Evolutionary conservation across 2,888 invertebrate species (phyloP), one percentile per base, ranked within the genome.

Genomic region (Drosophila nigritarsus): DNA sequence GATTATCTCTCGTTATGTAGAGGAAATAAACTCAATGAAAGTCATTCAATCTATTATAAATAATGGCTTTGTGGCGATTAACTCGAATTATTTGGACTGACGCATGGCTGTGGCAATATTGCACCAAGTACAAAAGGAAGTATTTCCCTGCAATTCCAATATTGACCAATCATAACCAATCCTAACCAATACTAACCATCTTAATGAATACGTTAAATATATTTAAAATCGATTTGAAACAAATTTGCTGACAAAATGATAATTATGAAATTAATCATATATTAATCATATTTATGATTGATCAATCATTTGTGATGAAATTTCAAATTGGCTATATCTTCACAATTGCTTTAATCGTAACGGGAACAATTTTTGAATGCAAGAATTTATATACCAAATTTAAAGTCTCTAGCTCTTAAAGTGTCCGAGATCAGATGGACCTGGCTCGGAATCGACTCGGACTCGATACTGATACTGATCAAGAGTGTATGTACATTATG

Each of bases 31-130:
- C 27, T 49, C 32, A 67, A 69, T 67, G 51, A 53, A 67, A 54
- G 9, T 38, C 29, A 49, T 49, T 66, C 5, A 42, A 50, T 67
- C 42, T 42, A 36, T 53, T 49, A 36, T 53, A 72, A 66, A 76
- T 49, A 42, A 51, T 51, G n/a, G 3, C 8, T 30, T 30, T 30
- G 30, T 30, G 45, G 29, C 63, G 2, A 20, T 30, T 64, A 4
- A 15, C 27, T 56, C 5, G 6, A 29, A 24, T 36, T 34, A 49
- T n/a, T 38, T n/a, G 13, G 13, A 15, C 13, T 45, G 45, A 7
- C 20, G 20, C 45, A 7, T 7, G 13, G 3, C 13, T 45, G 20
- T 45, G 45, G 20, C 20, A 20, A 20, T 7, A 1, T 20, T 45
- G 45, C n/a, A 4, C 1, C 11, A 20, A 40, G 20, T 2, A 1